Evolutionary conservation across 92 coral and sea anemone genomes (phyloP), one percentile per base, ranked within the genome.

Genomic region (Nematostella vectensis): DNA sequence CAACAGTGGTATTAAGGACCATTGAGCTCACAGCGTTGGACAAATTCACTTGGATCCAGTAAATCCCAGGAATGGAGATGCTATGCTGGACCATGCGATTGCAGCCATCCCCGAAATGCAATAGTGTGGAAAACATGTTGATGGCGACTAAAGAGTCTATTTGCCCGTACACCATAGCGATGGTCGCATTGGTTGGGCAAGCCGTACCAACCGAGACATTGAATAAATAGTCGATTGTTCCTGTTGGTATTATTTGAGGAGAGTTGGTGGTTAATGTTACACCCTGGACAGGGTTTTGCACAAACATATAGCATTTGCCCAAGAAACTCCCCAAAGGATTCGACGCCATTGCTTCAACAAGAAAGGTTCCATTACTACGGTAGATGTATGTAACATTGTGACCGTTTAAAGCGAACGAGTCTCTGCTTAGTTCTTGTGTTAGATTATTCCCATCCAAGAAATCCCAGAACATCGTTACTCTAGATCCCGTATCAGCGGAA

Each of bases 121-220:
- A n/a, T n/a, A n/a, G n/a, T n/a, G n/a, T n/a, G n/a, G n/a, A n/a
- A n/a, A n/a, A n/a, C n/a, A n/a, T n/a, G 15, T 48, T 62, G 0
- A 59, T 37, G 23, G 43, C 54, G 1, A 50, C 25, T 15, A 29
- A 31, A 0, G 27, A 60, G 4, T 43, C 62, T 3, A 59, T 61
- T 26, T 59, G 64, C 13, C 81, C 87, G 57, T 68, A 71, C 22
- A 71, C 58, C 54, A 87, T 58, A 20, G 69, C 78, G 54, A 87
- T 73, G 27, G 72, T 57, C 1, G 96, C 89, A 57, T 87, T 80
- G n/a, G 96, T 87, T 0, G 96, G 96, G 8, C 74, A 83, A 49
- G 77, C 72, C 17, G 66, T 63, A 19, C 65, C 77, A 13, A 67
- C 47, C 11, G 63, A 29, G 4, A 80, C 75, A 0, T 49, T 29